Percentiles rank a stretch among this genome's conserved stretches.
Conservation (phyloP, 2,888 invertebrate species). For the Hedychridium roseum region DNA sequence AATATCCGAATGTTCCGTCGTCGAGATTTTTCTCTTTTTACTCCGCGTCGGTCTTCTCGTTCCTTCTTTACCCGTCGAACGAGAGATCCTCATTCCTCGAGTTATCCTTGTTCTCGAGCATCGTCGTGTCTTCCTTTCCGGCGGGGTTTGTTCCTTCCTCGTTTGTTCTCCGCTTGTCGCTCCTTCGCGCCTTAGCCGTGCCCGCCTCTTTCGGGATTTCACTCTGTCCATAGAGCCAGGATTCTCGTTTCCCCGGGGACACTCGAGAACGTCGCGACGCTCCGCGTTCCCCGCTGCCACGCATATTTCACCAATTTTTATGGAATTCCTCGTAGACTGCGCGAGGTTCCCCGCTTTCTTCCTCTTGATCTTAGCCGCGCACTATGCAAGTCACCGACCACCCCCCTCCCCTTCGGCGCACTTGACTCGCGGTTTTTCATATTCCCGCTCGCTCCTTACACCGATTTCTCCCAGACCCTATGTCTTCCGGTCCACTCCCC, state of each 20-base stretch:
- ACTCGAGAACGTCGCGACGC: constrained; percentile 43
- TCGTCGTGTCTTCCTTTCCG: too few relatives aligned
- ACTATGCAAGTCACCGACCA: too few relatives aligned
- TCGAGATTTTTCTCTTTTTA: constrained; percentile 39
- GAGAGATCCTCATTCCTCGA: constrained; percentile 7
- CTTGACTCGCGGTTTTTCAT: neutral
- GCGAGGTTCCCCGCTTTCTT: neutral
- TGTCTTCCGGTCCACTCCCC: constrained; percentile 7
- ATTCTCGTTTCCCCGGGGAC: constrained; percentile 48
- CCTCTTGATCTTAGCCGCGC: constrained; percentile 2
- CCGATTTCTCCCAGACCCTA: neutral
- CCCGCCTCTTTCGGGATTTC: too few relatives aligned
- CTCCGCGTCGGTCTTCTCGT: too few relatives aligned
- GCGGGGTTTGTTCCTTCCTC: too few relatives aligned
- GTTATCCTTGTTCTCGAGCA: neutral
- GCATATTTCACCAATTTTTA: constrained; percentile 60
- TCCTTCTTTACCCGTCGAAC: constrained; percentile 29
- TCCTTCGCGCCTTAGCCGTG: constrained; percentile 24
- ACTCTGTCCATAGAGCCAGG: constrained; percentile 37
- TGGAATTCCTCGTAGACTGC: constrained; percentile 48
- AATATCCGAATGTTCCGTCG: constrained; percentile 48
- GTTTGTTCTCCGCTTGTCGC: constrained; percentile 13
- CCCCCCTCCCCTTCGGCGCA: neutral
- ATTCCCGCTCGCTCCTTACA: neutral
- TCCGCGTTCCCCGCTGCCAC: constrained; percentile 44